Evolutionary conservation across 2,113 vertebrate species (phyloP), one percentile per base, ranked within the genome.

Genomic region (Gymnobelideus leadbeateri): DNA sequence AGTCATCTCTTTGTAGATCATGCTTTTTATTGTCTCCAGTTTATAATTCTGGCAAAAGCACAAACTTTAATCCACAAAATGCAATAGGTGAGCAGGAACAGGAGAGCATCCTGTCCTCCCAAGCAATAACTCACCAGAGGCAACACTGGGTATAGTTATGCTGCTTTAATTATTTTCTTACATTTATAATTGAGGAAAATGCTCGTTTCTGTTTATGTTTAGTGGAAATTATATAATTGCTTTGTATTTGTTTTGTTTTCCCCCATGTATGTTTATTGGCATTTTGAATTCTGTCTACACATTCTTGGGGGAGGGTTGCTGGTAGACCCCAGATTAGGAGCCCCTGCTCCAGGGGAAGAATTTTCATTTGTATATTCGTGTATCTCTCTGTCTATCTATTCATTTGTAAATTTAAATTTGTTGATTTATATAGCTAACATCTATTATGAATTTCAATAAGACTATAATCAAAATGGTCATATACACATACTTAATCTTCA

Each of bases 51-150:
- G 90, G 93, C 90, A 84, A 95, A 92, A 95, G 90, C n/a, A 84
- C 24, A n/a, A 68, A 77, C 51, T 95, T 96, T 97, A 51, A 95
- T 97, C 84, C 91, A 97, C 93, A 53, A 92, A 43, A 89, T 53
- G 43, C 68, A 96, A 91, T 1, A 61, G 94, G 91, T 46, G 92
- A 84, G 19, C 28, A 92, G 84, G 77, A 92, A 84, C 57, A 89
- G 89, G 19, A 49, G 92, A 95, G 26, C 19, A 43, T 8, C 68
- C 37, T 84, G 16, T 21, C 53, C 50, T 92, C 94, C n/a, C 25
- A 95, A 55, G 68, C 93, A 92, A 95, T 21, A 46, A 90, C 28
- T 92, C 90, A 94, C 96, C 7, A 94, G 94, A 93, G 51, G 51
- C 55, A 26, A 91, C 0, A 0, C 21, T 28, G 7, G 49, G 24